Base-by-base conservation (phyloP, 2,888 invertebrate genomes). In the Drosophila basisetae region DNA sequence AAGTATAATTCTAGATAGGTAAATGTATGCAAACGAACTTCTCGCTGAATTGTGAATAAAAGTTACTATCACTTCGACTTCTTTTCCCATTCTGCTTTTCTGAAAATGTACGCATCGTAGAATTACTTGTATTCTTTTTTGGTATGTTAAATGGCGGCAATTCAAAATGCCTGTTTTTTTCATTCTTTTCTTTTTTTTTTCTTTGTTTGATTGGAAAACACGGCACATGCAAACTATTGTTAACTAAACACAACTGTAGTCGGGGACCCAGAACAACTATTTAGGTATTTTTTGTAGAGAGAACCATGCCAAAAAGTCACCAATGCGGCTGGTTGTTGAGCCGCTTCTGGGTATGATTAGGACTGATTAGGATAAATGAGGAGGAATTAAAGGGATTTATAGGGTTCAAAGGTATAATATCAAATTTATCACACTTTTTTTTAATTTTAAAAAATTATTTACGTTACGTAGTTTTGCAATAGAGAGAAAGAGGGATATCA, bases 131-230 rank as follows among this genome's bases (percentile, higher is more conserved):
- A 73, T 82, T 78, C 80, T 82, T 82, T 80, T 85, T 82, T 82
- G 88, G 88, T 88, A 88, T 90, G 69, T 84, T 80, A 80, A 85
- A 90, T 88, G 90, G 90, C 90, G 88, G 85, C 85, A 88, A 78
- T 68, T 55, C 55, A 61, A 76, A 79, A 75, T 88, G 85, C 85
- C 82, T 65, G 22, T 41, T n/a, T 39, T n/a, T 41, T 18, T 37
- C 18, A 18, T 37, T 18, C 0, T 4, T 47, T 47, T 47, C n/a
- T 2, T 47, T 47, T 41, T 2, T 56, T n/a, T 22, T 11, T 22
- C 1, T 2, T 47, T 16, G 22, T 25, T 25, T 47, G 30, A 59
- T 76, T 78, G 71, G 63, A 73, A 72, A 69, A 70, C 50, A 73
- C 89, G 69, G 70, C 84, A 87, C 82, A 87, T 82, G 88, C 88